Conservation (phyloP, 2,888 invertebrate species). For the Entomobrya proxima region DNA sequence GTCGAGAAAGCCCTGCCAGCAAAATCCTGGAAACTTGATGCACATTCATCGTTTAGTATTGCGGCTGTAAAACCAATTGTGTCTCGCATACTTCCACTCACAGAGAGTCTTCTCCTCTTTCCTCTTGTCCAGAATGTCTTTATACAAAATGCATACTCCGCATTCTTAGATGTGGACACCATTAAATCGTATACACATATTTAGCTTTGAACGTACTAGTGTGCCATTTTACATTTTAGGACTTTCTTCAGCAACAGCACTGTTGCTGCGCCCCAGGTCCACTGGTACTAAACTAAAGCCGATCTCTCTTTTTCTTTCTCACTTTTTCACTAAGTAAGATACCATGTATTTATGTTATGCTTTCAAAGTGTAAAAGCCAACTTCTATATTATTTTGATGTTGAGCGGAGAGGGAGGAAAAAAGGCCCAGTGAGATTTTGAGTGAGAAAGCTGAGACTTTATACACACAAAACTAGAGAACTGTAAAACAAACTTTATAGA, state of each 20-base stretch:
- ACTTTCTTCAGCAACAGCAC: too few relatives aligned
- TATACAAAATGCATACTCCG: not conserved
- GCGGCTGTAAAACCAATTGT: slow-evolving; percentile 32
- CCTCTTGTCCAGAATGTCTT: not conserved
- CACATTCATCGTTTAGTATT: slow-evolving; percentile 42
- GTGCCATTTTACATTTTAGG: too few relatives aligned
- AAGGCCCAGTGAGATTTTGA: slow-evolving; percentile 60
- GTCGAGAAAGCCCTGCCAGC: not conserved
- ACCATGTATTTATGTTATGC: slow-evolving; percentile 37
- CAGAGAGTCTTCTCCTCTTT: not conserved
- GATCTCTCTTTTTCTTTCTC: slow-evolving; percentile 6
- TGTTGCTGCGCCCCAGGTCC: not conserved
- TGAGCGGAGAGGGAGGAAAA: slow-evolving; percentile 30
- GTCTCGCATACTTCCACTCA: not conserved
- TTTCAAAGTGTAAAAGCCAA: not conserved
- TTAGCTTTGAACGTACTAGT: too few relatives aligned
- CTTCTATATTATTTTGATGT: slow-evolving; percentile 31
- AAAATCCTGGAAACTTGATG: slow-evolving; percentile 49
- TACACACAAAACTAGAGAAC: not conserved
- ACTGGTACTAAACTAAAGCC: not conserved
- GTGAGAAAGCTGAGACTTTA: slow-evolving; percentile 48
- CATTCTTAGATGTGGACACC: too few relatives aligned
- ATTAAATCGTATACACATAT: too few relatives aligned
- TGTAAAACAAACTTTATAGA: not conserved
- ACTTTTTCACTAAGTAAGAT: slow-evolving; percentile 5